Conservation (phyloP, 2,113 vertebrate species). For the Larimichthys crocea region DNA sequence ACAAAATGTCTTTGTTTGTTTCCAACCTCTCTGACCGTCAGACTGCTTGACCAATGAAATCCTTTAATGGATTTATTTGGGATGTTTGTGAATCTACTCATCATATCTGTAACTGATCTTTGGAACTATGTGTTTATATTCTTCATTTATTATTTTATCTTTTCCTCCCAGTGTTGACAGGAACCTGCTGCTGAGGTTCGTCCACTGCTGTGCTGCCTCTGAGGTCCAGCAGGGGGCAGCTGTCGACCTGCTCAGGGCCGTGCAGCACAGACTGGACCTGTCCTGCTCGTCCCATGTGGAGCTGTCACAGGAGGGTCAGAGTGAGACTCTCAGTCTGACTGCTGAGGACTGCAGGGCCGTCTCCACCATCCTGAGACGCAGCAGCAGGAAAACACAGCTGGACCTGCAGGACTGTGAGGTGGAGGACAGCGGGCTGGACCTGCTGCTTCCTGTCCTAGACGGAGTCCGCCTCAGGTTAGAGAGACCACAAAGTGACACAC, state of each 20-base stretch:
- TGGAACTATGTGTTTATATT: not conserved
- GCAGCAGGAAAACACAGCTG: slow-evolving; percentile 20
- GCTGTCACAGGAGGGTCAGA: not conserved
- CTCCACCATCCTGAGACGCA: slow-evolving; percentile 33
- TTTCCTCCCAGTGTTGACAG: slow-evolving; percentile 37
- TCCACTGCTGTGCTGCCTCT: slow-evolving; percentile 44
- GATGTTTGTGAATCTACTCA: not conserved
- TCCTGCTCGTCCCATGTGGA: slow-evolving; percentile 35
- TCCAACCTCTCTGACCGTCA: not conserved
- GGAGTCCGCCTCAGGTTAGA: slow-evolving; percentile 32
- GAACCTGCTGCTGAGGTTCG: slow-evolving; percentile 43
- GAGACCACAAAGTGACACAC: not conserved
- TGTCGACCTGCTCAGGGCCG: slow-evolving; percentile 14
- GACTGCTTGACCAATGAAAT: not conserved
- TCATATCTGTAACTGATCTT: not conserved
- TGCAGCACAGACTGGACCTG: slow-evolving; percentile 50
- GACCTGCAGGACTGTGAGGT: slow-evolving; percentile 40
- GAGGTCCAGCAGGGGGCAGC: slow-evolving; percentile 23
- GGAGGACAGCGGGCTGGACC: slow-evolving; percentile 44
- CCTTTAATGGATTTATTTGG: not conserved
- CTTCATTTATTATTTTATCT: not conserved
- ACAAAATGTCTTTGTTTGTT: not conserved
- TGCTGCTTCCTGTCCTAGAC: slow-evolving; percentile 47
- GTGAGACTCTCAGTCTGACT: slow-evolving; percentile 25
- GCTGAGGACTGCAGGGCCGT: slow-evolving; percentile 31